Conservation (phyloP, 1,140 invertebrate species). For the Nephila pilipes region DNA sequence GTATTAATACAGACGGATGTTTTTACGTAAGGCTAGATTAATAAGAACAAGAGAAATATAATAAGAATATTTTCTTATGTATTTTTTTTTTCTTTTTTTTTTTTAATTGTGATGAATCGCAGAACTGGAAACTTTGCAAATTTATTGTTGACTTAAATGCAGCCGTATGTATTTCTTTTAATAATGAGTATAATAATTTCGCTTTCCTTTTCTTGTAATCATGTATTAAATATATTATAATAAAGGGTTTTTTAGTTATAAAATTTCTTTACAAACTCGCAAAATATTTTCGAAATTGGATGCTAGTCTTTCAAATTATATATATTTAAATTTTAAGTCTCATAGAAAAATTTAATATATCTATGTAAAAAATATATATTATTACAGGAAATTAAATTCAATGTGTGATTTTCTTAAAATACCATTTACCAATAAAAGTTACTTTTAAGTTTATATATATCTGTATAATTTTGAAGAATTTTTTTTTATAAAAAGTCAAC, state of each 20-base stretch:
- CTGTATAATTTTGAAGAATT: no score
- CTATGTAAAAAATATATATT: no score
- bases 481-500: no score
- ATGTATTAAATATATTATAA: background rate
- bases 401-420: no score
- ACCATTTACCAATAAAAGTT: no score
- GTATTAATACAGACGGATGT: background rate
- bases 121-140: background rate
- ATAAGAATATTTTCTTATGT: background rate
- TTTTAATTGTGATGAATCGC: background rate
- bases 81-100: background rate
- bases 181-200: background rate
- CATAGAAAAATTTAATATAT: no score
- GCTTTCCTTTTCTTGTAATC: background rate
- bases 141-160: background rate
- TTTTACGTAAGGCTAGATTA: background rate
- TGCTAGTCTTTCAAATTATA: no score
- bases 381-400: no score
- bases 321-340: no score
- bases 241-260: background rate
- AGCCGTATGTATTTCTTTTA: background rate
- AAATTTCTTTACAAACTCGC: no score
- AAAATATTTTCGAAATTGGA: no score
- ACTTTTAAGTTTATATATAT: no score
- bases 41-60: background rate